Base-by-base conservation (phyloP, 2,113 vertebrate species). In the Cyanistes caeruleus region DNA sequence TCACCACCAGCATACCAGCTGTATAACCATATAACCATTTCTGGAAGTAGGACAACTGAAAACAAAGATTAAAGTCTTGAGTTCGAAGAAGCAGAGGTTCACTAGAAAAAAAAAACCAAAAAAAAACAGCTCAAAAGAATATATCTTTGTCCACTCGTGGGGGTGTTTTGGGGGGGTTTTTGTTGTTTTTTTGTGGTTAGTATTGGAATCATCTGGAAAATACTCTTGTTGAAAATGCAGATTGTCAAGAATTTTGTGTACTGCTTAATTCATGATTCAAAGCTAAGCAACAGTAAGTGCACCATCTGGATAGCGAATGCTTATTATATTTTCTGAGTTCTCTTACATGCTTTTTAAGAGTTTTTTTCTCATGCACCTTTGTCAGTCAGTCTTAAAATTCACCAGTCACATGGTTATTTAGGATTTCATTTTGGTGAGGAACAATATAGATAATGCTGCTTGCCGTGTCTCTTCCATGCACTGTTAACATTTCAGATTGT, bases 291-390 rank as follows among this genome's bases (percentile, higher is more conserved):
- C 55, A 43, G n/a, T 53, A 80, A 92, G 63, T 56, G 87, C 56
- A 81, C 83, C 94, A 92, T 94, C 87, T 89, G 89, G 84, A 60
- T 41, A 78, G 35, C 72, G 89, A 90, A 89, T 62, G 58, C n/a
- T 72, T 89, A 58, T 55, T 49, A 41, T 67, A 11, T 73, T 73
- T 83, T 80, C 56, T 59, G 46, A 62, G 25, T 55, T 90, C 43
- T 46, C 28, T 56, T 76, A 30, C 59, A 41, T 23, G 23, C 24
- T 89, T 93, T 23, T 33, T 48, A 55, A 77, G 33, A 67, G 39
- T 59, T 4, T 94, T 94, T 83, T 92, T 81, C 51, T 77, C 64
- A 55, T 65, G 44, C 62, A 31, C 24, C 35, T 76, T 72, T 76
- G 24, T 93, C 67, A 79, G 52, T 58, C 43, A 27, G 9, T 69